A percentile compares a stretch with the other conserved stretches of the same genome.
Conservation (phyloP, 2,888 invertebrate species). For the Stenolophus ochropezus region DNA sequence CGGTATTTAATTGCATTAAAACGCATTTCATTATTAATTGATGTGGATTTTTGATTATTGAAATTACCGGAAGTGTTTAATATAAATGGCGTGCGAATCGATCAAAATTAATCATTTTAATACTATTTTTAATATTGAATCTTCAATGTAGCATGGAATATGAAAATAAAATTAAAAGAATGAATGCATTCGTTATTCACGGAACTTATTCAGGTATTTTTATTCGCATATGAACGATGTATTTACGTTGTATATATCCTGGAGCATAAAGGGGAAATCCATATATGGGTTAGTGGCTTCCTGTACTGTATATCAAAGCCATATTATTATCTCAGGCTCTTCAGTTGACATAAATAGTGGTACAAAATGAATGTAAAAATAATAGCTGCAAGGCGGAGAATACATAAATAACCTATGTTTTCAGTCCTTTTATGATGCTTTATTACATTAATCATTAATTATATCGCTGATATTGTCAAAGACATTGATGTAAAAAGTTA, state of each 20-base stretch:
- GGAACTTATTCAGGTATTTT: conserved; percentile 15
- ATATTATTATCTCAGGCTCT: neutral
- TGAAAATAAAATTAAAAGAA: conserved; percentile 11
- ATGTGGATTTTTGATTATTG: neutral
- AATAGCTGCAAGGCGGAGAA: no score
- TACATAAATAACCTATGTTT: no score
- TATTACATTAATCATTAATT: no score
- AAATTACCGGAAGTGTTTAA: neutral
- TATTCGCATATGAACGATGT: neutral
- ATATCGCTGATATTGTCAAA: no score
- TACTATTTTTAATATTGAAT: no score
- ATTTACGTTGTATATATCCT: conserved; percentile 1
- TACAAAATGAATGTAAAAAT: neutral
- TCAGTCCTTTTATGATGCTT: no score
- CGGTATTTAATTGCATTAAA: neutral
- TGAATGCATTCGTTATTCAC: neutral
- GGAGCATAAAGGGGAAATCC: neutral
- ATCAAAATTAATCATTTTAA: neutral
- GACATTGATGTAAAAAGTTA: no score
- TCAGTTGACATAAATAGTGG: neutral
- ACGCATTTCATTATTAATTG: neutral
- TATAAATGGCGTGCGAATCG: neutral
- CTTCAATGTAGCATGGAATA: no score
- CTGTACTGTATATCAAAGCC: neutral
- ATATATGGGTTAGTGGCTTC: neutral